Conservation (phyloP, 1,140 invertebrate species). For the Lerema accius region DNA sequence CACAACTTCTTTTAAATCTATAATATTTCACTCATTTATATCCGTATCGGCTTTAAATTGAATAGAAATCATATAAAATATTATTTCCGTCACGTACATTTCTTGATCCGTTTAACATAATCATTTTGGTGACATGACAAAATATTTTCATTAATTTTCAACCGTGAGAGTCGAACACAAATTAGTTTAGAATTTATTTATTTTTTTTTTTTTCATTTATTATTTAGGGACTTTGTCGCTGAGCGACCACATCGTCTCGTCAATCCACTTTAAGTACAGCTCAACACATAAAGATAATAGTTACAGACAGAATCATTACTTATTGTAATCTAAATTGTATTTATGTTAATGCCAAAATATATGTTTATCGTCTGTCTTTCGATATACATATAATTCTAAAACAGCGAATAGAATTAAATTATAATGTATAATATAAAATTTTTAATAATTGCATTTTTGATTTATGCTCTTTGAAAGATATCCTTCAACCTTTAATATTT, state of each 20-base stretch:
- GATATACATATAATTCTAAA: no score
- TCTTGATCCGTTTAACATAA: not conserved
- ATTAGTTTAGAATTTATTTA: constrained; percentile 15
- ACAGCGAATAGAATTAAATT: no score
- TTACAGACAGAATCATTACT: no score
- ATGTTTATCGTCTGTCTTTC: not conserved
- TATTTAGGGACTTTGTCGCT: no score
- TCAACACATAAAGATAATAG: no score
- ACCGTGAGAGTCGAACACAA: constrained; percentile 5
- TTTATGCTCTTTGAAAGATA: no score
- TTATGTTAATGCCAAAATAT: not conserved
- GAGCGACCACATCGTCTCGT: no score
- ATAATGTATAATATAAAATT: no score
- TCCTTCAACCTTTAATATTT: no score
- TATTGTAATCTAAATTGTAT: not conserved
- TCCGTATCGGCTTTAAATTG: constrained; percentile 38
- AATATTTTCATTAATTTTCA: constrained; percentile 13
- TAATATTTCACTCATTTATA: constrained; percentile 46
- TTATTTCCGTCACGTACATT: constrained; percentile 12
- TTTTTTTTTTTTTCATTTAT: no score
- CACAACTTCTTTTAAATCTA: constrained; percentile 27
- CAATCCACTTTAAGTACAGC: no score
- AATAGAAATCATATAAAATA: constrained; percentile 39
- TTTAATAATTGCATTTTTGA: no score
- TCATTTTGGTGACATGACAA: constrained; percentile 4